A percentile compares a stretch with the other conserved stretches of the same genome.
These are phyloP conservation scores for Drosophila paramelanica DNA, from an alignment of 2,888 invertebrate genomes.

Conservation along the genomic window DNA sequence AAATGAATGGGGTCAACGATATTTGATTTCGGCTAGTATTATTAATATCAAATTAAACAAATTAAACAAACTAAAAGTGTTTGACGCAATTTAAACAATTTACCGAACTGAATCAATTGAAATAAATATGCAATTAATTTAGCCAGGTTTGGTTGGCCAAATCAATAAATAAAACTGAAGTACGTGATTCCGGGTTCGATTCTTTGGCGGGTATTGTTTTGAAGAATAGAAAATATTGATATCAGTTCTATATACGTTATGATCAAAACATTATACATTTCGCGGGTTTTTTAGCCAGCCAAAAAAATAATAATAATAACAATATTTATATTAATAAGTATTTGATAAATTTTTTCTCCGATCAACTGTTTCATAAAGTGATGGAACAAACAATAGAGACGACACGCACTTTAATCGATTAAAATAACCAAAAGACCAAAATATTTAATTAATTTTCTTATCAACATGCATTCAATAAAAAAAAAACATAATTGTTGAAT, in stretches of 20 bases:
- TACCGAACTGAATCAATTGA: neutral
- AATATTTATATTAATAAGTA: neutral
- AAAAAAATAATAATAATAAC: neutral
- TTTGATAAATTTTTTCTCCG: too few species aligned
- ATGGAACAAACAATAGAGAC: too few species aligned
- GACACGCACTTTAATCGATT: too few species aligned
- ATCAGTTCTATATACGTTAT: too few species aligned
- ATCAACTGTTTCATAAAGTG: too few species aligned
- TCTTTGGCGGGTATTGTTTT: neutral
- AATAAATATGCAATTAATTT: constrained; percentile 9
- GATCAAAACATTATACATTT: neutral
- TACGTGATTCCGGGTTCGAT: neutral
- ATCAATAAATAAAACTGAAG: neutral
- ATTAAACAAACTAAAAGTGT: neutral
- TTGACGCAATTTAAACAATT: neutral
- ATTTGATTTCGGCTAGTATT: neutral
- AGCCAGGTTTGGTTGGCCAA: neutral
- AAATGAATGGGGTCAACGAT: neutral
- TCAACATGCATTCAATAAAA: too few species aligned
- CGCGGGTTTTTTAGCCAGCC: too few species aligned
- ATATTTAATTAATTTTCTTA: too few species aligned
- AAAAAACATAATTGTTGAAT: neutral
- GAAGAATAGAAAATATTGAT: too few species aligned
- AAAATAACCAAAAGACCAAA: too few species aligned
- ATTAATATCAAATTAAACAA: constrained; percentile 1